A percentile compares a stretch with the other conserved stretches of the same genome.
Conservation (phyloP, 2,797 vertebrate species). For the Acipenser ruthenus region DNA sequence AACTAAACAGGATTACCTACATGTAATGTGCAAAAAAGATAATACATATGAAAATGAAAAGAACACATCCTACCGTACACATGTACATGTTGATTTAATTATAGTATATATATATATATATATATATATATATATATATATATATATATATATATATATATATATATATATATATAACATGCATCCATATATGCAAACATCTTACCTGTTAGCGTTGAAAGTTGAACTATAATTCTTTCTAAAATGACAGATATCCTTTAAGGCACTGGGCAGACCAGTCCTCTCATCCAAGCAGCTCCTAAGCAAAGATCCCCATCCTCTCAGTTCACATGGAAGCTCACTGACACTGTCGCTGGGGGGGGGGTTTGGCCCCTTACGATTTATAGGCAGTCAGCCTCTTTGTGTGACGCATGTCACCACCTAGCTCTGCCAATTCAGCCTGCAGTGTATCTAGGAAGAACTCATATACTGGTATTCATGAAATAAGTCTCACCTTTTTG, state of each 20-base stretch:
- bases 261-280: conserved; percentile 22
- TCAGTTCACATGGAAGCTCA: conserved; percentile 28
- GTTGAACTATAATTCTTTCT: background rate
- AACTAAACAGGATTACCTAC: no score
- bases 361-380: conserved; percentile 46
- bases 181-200: background rate
- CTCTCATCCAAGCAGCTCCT: conserved; percentile 22
- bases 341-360: conserved; percentile 6
- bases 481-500: no score
- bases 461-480: no score
- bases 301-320: conserved; percentile 37
- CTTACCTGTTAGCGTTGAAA: conserved; percentile 46
- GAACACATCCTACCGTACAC: no score
- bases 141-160: background rate
- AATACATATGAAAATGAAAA: no score
- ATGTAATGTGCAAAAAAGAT: no score
- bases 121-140: conserved; percentile 2
- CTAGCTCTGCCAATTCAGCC: conserved; percentile 43
- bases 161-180: background rate
- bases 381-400: conserved; percentile 73
- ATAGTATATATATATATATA: background rate
- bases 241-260: conserved; percentile 1
- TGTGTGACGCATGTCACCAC: conserved; percentile 74
- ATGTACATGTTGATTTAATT: no score
- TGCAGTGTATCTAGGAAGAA: conserved; percentile 24